Evolutionary conservation across 1,140 invertebrate genomes (phyloP).

Genomic region (Achatina immaculata): DNA sequence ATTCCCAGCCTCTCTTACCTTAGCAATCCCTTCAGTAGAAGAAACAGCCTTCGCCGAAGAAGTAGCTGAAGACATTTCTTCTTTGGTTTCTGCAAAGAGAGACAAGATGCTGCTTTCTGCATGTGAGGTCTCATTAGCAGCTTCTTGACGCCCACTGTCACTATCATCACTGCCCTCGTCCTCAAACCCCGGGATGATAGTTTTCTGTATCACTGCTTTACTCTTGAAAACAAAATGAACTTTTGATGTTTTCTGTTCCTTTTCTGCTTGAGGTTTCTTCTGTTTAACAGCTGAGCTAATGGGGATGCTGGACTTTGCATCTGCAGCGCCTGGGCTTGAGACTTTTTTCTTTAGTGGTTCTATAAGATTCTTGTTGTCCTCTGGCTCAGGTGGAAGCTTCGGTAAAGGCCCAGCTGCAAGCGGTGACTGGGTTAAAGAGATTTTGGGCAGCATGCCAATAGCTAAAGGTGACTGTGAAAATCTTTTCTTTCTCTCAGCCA

Average conservation of each 20-base stretch:
- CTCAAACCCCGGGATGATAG: constrained; percentile 24
- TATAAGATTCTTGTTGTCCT: background rate
- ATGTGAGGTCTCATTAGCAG: background rate
- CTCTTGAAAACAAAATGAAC: constrained; percentile 35
- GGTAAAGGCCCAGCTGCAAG: constrained; percentile 27
- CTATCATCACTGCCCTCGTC: constrained; percentile 32
- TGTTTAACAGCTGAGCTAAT: background rate
- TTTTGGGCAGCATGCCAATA: constrained; percentile 32
- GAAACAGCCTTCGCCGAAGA: background rate
- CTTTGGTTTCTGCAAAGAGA: background rate
- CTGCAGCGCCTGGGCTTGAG: background rate
- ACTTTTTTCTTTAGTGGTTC: background rate
- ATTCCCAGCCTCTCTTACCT: background rate
- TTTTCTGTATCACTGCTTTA: constrained; percentile 24
- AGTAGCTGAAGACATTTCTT: background rate
- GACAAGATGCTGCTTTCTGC: background rate
- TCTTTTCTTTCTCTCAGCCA: constrained; percentile 28
- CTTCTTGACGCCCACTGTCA: background rate
- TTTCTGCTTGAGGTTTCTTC: background rate
- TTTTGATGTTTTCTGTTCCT: constrained; percentile 1
- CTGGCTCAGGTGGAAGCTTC: constrained; percentile 24
- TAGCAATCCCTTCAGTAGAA: background rate
- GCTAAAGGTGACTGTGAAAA: constrained; percentile 32
- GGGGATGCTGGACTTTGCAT: background rate
- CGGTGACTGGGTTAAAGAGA: constrained; percentile 18